These are phyloP conservation scores for Ascidia mentula DNA, from an alignment of 23 tunicate species.

Conservation along the genomic window DNA sequence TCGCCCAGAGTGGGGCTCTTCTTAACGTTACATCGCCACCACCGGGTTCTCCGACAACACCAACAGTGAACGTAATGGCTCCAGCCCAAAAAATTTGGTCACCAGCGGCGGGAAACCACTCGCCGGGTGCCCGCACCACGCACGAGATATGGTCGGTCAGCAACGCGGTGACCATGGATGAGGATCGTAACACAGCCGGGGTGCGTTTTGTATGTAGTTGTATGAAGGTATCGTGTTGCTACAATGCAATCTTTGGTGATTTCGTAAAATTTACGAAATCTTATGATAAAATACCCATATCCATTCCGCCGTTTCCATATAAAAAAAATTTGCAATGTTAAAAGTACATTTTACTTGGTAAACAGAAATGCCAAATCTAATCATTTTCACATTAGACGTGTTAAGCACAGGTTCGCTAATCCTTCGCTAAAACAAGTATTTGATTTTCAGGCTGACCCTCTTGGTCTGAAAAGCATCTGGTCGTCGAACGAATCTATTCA, in stretches of 20 bases:
- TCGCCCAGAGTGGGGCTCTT: neutral
- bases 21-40: constrained; percentile 3
- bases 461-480: constrained; percentile 74
- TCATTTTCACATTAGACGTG: neutral
- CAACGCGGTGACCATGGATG: constrained; percentile 89
- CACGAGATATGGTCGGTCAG: constrained; percentile 88
- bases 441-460: constrained; percentile 61
- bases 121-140: constrained; percentile 32
- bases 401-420: neutral
- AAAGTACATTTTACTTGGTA: neutral
- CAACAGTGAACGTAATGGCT: neutral
- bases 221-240: neutral
- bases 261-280: neutral
- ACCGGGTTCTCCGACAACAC: constrained; percentile 8
- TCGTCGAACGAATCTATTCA: neutral
- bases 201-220: constrained; percentile 14
- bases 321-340: no score
- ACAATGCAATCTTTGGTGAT: neutral
- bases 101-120: neutral
- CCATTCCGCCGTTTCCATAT: no score
- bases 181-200: constrained; percentile 66
- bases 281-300: neutral
- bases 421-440: neutral
- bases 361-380: no score
- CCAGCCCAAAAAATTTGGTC: neutral